These are phyloP conservation scores for Todiramphus chloris DNA, from an alignment of 2,113 vertebrate genomes.

Conservation along the genomic window DNA sequence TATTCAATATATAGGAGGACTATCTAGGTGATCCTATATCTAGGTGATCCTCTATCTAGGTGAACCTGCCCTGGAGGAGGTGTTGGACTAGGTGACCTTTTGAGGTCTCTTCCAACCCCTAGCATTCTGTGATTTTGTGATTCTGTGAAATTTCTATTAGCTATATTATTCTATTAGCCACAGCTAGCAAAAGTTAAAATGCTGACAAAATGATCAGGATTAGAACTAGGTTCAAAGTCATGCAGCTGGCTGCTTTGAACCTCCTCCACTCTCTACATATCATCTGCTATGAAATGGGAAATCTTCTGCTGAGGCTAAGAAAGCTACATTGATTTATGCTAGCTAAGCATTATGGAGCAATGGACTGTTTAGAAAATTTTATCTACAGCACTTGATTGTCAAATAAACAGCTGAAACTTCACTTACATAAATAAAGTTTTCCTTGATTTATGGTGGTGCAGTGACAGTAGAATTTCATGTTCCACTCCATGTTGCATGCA, in stretches of 20 bases:
- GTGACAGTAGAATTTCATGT: not conserved
- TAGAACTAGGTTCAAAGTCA: not conserved
- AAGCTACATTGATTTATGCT: not conserved
- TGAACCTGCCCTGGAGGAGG: too few species aligned
- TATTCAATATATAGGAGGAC: not conserved
- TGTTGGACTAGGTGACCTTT: too few species aligned
- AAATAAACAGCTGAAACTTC: constrained; percentile 24
- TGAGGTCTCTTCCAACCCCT: too few species aligned
- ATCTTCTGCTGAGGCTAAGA: not conserved
- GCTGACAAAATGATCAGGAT: not conserved
- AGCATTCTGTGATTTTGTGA: too few species aligned
- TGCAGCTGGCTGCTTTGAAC: not conserved
- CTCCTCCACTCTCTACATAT: not conserved
- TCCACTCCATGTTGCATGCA: not conserved
- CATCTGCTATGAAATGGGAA: not conserved
- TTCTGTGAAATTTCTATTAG: not conserved
- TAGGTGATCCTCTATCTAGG: too few species aligned
- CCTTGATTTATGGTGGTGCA: not conserved
- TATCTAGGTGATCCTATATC: too few species aligned
- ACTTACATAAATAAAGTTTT: not conserved
- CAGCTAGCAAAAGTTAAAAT: not conserved
- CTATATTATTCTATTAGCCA: not conserved
- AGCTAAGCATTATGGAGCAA: not conserved
- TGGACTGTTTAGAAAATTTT: not conserved
- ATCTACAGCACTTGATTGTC: not conserved